phyloP scores from a whole-genome alignment of 2,888 invertebrate species.

The Drosophila longiperda region DNA sequence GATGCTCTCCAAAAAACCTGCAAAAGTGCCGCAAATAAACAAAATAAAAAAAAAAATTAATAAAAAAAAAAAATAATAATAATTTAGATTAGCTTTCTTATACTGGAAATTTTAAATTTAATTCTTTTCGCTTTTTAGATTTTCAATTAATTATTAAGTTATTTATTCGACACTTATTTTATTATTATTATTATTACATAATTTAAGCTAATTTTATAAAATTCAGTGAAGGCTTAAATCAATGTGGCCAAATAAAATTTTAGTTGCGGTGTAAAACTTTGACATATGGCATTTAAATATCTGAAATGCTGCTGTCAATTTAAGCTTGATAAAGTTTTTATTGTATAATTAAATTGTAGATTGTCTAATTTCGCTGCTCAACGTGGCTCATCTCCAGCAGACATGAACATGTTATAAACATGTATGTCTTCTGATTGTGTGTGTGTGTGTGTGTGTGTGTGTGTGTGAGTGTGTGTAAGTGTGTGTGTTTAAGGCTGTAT shows the following conservation, averaged over 20 bases:
- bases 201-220: too few relatives aligned
- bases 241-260: not conserved
- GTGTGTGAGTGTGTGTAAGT: constrained; percentile 30
- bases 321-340: not conserved
- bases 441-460: not conserved
- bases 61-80: too few relatives aligned
- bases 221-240: not conserved
- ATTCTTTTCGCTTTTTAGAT: not conserved
- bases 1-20: constrained; percentile 15
- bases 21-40: not conserved
- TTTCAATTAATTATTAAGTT: not conserved
- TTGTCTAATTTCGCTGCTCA: not conserved
- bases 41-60: not conserved
- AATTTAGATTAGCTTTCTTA: not conserved
- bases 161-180: not conserved
- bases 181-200: too few relatives aligned
- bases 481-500: constrained; percentile 23
- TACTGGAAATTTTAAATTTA: not conserved
- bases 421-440: constrained; percentile 25
- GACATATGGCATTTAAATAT: not conserved
- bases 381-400: constrained; percentile 30
- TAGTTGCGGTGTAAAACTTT: not conserved
- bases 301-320: not conserved
- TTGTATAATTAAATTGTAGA: constrained; percentile 2
- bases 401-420: constrained; percentile 3